phyloP scores from a whole-genome alignment of 2,888 invertebrate genomes.

The Crossocerus cetratus region DNA sequence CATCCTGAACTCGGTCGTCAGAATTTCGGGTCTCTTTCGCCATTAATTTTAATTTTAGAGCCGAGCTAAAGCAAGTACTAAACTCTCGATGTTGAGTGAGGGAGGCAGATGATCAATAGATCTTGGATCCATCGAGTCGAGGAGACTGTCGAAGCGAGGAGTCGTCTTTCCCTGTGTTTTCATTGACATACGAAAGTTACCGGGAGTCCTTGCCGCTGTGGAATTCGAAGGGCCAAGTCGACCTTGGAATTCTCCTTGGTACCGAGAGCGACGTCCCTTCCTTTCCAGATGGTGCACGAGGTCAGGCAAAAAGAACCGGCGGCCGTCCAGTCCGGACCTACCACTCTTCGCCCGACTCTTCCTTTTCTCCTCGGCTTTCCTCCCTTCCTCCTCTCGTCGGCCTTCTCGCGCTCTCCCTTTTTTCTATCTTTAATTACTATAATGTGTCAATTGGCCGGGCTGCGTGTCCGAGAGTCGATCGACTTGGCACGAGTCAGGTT shows the following conservation, averaged over 20 bases:
- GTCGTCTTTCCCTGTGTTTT: conserved; percentile 27
- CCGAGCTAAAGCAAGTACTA: no score
- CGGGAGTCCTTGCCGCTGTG: conserved; percentile 55
- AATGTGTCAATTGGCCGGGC: no score
- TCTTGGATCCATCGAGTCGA: not conserved
- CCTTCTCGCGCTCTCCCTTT: conserved; percentile 8
- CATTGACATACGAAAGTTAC: conserved; percentile 53
- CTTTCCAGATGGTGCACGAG: conserved; percentile 61
- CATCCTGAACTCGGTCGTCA: no score
- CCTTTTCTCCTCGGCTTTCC: conserved; percentile 22
- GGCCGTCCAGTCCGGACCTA: conserved; percentile 41
- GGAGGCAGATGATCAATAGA: not conserved
- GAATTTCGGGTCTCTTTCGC: no score
- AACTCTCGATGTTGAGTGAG: no score
- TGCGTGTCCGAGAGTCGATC: no score
- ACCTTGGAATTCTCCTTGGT: conserved; percentile 61
- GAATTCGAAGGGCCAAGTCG: conserved; percentile 60
- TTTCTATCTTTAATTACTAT: conserved; percentile 15
- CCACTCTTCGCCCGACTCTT: conserved; percentile 38
- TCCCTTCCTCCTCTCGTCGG: conserved; percentile 14
- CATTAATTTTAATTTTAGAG: no score
- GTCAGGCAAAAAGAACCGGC: conserved; percentile 59
- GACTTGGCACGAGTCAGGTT: no score
- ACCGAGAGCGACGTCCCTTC: conserved; percentile 43
- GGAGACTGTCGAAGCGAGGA: not conserved